Evolutionary conservation across 1,140 invertebrate species (phyloP), one percentile per base, ranked within the genome.

Genomic region (Heliconius himera): DNA sequence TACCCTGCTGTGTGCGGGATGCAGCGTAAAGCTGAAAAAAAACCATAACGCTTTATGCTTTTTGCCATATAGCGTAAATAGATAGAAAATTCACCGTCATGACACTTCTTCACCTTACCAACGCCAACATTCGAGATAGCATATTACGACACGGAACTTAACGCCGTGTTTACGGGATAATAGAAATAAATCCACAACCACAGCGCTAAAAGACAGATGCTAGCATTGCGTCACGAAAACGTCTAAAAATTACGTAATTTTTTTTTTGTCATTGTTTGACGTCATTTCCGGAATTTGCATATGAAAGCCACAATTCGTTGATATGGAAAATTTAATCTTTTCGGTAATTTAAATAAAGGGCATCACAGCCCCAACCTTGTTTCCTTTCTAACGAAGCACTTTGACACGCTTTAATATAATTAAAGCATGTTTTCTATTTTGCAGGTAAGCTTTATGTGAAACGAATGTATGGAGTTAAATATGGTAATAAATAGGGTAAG

Each of bases 301-400:
- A 86, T 91, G 86, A 89, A 93, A 91, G 88, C 87, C 84, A 85
- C 89, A 90, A 89, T 83, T 88, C 85, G 79, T 83, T 79, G 85
- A 87, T 85, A 89, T 82, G 92, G 89, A 93, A 89, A 93, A 93
- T 94, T 93, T 92, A 92, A 92, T 91, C 85, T 91, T 89, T 91
- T 86, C 76, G 74, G 78, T 91, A 88, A 94, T 91, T 89, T 89
- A 90, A 84, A 90, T 88, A 87, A 89, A 87, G 82, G 81, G 82
- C 83, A 82, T 77, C 49, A 77, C 83, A 82, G 85, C 70, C 78
- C 85, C 89, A 90, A 89, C 90, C 90, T 87, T 88, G 89, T 93
- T 91, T 88, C 85, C 77, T 76, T 29, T 29, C 60, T 13, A 76
- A 77, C 78, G 20, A 66, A 71, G 83, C 87, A 82, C 83, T 78